Conservation (phyloP, 2,113 vertebrate species). For the Ictidomys tridecemlineatus region DNA sequence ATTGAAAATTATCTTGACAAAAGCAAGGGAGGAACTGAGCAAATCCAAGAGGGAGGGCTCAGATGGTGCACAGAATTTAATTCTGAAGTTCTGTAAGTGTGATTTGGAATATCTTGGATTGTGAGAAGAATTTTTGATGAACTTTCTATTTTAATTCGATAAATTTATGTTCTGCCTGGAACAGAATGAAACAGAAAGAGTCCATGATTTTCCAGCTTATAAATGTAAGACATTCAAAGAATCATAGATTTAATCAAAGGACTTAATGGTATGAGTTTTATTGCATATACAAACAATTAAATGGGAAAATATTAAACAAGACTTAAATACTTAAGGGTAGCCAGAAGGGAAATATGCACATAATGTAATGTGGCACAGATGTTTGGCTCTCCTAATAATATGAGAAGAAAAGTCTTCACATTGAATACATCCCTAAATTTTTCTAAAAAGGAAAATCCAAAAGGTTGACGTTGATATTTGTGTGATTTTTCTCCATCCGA, state of each 20-base stretch:
- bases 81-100: conserved; percentile 15
- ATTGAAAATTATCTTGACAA: background rate
- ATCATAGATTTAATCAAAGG: conserved; percentile 28
- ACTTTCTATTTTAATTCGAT: conserved; percentile 63
- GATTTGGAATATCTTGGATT: conserved; percentile 53
- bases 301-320: background rate
- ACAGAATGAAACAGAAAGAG: conserved; percentile 53
- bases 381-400: background rate
- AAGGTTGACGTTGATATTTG: background rate
- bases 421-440: background rate
- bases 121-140: conserved; percentile 66
- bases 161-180: conserved; percentile 55
- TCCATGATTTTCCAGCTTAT: conserved; percentile 26
- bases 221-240: conserved; percentile 27
- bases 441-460: background rate
- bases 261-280: background rate
- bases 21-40: background rate
- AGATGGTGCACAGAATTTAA: conserved; percentile 20
- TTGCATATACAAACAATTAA: background rate
- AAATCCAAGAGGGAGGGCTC: background rate
- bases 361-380: background rate
- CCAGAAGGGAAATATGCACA: background rate
- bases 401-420: background rate
- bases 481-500: background rate
- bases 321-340: background rate